Conservation (phyloP, 1,140 invertebrate species). For the Metaphire vulgaris region DNA sequence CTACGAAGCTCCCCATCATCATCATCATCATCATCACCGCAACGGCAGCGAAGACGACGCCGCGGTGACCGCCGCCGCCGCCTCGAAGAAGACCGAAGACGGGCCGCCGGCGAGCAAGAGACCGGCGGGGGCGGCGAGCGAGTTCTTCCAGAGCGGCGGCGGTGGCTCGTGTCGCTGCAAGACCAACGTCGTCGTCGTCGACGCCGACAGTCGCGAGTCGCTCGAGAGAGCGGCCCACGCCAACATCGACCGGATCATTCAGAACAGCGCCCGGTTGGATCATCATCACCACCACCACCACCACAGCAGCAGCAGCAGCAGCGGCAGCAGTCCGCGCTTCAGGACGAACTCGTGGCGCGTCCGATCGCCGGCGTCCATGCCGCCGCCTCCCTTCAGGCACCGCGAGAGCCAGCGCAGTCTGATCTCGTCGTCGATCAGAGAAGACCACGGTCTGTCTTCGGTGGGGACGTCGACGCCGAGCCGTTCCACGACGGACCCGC, state of each 20-base stretch:
- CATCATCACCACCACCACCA: too few species aligned
- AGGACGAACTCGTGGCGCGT: background rate
- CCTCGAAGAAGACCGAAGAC: background rate
- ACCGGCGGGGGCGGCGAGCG: background rate
- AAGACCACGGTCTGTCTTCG: background rate
- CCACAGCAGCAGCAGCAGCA: too few species aligned
- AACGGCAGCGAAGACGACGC: background rate
- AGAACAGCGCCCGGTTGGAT: background rate
- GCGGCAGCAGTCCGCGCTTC: background rate
- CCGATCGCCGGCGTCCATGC: too few species aligned
- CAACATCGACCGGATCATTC: background rate
- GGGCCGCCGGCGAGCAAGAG: constrained; percentile 13
- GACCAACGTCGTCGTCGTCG: background rate
- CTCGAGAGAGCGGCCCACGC: background rate
- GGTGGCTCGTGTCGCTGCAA: background rate
- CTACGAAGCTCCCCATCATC: constrained; percentile 25
- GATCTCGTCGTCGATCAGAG: background rate
- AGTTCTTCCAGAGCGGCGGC: background rate
- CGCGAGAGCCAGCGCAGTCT: background rate
- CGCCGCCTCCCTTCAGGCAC: background rate
- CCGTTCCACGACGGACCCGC: background rate
- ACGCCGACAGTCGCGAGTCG: background rate
- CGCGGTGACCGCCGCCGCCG: background rate
- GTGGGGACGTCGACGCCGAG: background rate
- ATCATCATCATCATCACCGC: background rate